Conservation (phyloP, 37 sponge, comb jelly and placozoan species). For the Corticium candelabrum region DNA sequence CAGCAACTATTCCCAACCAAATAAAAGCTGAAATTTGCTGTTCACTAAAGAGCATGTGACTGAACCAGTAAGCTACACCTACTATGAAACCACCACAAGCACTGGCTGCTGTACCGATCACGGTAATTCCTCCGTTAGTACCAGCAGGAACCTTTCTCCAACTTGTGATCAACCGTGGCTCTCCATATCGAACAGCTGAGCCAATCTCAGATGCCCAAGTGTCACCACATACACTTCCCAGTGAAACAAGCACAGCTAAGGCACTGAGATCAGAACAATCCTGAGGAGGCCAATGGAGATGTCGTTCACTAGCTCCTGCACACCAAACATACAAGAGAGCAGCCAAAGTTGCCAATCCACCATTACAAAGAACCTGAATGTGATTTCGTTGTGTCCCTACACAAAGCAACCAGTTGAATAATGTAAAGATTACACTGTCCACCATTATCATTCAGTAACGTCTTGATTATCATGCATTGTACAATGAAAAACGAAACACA, state of each 20-base stretch:
- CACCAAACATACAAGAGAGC: slow-evolving; percentile 34
- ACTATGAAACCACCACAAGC: slow-evolving; percentile 53
- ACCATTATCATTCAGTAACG: no score
- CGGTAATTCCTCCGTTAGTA: slow-evolving; percentile 83
- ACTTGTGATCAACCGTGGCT: slow-evolving; percentile 68
- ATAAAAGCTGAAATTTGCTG: neutral
- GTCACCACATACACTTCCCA: slow-evolving; percentile 79
- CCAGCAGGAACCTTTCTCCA: slow-evolving; percentile 60
- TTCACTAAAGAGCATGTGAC: neutral
- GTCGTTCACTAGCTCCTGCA: neutral
- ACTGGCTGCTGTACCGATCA: slow-evolving; percentile 53
- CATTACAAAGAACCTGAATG: slow-evolving; percentile 86
- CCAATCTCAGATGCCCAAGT: slow-evolving; percentile 97
- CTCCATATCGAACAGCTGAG: slow-evolving; percentile 44
- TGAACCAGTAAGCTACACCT: slow-evolving; percentile 50
- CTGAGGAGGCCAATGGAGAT: neutral
- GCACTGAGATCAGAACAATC: slow-evolving; percentile 17
- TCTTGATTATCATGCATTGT: no score
- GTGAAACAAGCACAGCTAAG: slow-evolving; percentile 41
- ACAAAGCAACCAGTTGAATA: no score
- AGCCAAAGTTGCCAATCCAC: slow-evolving; percentile 45
- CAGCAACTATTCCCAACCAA: slow-evolving; percentile 32
- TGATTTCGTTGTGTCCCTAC: slow-evolving; percentile 71
- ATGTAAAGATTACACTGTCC: no score
- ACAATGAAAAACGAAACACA: no score